Percentiles rank a stretch among this genome's conserved stretches.
Evolutionary conservation across 1,140 invertebrate genomes (phyloP).

Genomic region (Brachionus koreanus): DNA sequence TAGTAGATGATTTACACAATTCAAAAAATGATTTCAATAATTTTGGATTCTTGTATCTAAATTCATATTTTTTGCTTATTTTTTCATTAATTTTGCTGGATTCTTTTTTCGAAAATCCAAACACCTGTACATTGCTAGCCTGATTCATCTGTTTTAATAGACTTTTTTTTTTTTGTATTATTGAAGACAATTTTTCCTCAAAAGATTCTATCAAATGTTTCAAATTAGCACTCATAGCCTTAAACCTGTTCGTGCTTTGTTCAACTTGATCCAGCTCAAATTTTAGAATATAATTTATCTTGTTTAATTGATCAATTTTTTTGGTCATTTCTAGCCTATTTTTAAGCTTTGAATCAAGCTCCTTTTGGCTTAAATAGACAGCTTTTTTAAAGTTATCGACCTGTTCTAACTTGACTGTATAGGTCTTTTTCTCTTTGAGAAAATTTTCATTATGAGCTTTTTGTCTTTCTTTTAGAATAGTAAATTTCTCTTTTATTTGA

Average conservation of each 20-base stretch:
- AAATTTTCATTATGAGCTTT: constrained; percentile 26
- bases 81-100: not conserved
- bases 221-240: not conserved
- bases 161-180: not conserved
- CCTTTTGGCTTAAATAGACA: not conserved
- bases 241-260: not conserved
- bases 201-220: not conserved
- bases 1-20: not conserved
- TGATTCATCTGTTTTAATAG: not conserved
- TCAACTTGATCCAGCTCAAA: constrained; percentile 6
- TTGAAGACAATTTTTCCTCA: not conserved
- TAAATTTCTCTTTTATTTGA: constrained; percentile 4
- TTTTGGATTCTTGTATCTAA: not conserved
- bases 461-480: not conserved
- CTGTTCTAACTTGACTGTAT: not conserved
- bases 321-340: not conserved
- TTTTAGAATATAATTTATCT: constrained; percentile 21
- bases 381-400: not conserved
- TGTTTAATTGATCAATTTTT: not conserved
- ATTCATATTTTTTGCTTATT: not conserved
- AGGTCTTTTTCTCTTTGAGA: not conserved
- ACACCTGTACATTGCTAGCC: not conserved
- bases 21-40: constrained; percentile 16
- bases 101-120: not conserved
- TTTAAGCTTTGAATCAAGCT: not conserved